Percentiles rank a stretch among this genome's conserved stretches.
Conservation (phyloP, 2,888 invertebrate genomes). For the Leptarthrus brevirostris region DNA sequence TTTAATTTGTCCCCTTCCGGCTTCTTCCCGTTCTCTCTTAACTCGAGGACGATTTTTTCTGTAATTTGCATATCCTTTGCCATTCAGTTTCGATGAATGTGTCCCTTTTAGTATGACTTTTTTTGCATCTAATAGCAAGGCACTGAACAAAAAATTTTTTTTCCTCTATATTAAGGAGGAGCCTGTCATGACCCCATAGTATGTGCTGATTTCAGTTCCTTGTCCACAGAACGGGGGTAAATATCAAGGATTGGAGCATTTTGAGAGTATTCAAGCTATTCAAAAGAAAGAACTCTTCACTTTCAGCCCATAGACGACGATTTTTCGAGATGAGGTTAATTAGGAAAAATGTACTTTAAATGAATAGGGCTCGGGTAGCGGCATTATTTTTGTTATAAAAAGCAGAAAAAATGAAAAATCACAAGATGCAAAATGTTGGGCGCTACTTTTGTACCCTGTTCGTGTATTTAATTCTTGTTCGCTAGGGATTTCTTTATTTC, state of each 20-base stretch:
- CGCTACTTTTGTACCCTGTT: too few species aligned
- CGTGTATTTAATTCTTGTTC: too few species aligned
- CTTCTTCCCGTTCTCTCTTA: background rate
- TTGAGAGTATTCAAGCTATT: slow-evolving; percentile 5
- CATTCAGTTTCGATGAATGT: slow-evolving; percentile 33
- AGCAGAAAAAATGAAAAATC: background rate
- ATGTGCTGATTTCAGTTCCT: slow-evolving; percentile 10
- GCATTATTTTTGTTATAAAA: slow-evolving; percentile 18
- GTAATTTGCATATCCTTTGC: slow-evolving; percentile 30
- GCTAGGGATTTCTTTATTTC: too few species aligned
- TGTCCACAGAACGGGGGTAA: background rate
- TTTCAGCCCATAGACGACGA: slow-evolving; percentile 23
- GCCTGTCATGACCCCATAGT: slow-evolving; percentile 2
- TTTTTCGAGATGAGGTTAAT: slow-evolving; percentile 40
- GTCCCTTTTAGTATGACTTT: slow-evolving; percentile 25
- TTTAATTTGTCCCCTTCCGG: slow-evolving; percentile 38
- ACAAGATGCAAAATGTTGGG: too few species aligned
- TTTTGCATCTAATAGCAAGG: slow-evolving; percentile 18
- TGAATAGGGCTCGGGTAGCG: slow-evolving; percentile 11
- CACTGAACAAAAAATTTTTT: too few species aligned
- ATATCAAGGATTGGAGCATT: slow-evolving; percentile 26
- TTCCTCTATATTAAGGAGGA: slow-evolving; percentile 36
- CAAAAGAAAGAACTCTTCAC: slow-evolving; percentile 33
- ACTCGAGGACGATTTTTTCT: slow-evolving; percentile 16
- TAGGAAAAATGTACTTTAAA: too few species aligned